These are phyloP conservation scores for Spilarctia lutea DNA, from an alignment of 2,888 invertebrate genomes.

Conservation along the genomic window DNA sequence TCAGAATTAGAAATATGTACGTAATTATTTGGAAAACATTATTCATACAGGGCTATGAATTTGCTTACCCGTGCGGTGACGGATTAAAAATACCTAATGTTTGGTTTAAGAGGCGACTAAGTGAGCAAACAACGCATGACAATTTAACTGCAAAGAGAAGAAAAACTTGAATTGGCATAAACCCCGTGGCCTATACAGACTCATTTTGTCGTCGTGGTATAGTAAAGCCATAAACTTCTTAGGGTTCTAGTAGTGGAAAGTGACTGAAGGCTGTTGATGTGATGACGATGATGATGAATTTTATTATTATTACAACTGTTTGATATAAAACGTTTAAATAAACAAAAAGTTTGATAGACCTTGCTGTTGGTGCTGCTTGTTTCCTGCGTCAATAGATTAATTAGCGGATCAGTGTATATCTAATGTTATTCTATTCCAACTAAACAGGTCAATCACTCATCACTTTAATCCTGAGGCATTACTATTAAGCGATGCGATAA, in stretches of 20 bases:
- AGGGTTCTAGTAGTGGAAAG: too few relatives aligned
- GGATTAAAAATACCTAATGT: too few relatives aligned
- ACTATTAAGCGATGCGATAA: slow-evolving; percentile 22
- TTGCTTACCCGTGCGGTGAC: neutral
- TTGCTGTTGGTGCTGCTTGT: neutral
- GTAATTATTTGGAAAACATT: neutral
- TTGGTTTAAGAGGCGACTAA: too few relatives aligned
- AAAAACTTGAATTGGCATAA: too few relatives aligned
- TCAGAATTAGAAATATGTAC: neutral
- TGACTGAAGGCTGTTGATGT: too few relatives aligned
- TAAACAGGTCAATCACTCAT: neutral
- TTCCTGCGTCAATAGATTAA: neutral
- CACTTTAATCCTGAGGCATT: neutral
- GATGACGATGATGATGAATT: too few relatives aligned
- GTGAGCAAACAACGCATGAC: too few relatives aligned
- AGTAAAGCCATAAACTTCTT: too few relatives aligned
- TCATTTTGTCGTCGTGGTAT: too few relatives aligned
- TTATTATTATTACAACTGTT: too few relatives aligned
- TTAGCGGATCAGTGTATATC: neutral
- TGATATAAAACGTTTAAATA: neutral
- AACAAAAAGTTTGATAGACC: neutral
- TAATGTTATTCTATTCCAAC: neutral
- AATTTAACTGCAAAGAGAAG: too few relatives aligned
- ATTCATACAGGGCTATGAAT: neutral
- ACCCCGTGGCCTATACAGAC: too few relatives aligned